These are phyloP conservation scores for Edolisoma coerulescens DNA, from an alignment of 2,113 vertebrate species.

Conservation along the genomic window DNA sequence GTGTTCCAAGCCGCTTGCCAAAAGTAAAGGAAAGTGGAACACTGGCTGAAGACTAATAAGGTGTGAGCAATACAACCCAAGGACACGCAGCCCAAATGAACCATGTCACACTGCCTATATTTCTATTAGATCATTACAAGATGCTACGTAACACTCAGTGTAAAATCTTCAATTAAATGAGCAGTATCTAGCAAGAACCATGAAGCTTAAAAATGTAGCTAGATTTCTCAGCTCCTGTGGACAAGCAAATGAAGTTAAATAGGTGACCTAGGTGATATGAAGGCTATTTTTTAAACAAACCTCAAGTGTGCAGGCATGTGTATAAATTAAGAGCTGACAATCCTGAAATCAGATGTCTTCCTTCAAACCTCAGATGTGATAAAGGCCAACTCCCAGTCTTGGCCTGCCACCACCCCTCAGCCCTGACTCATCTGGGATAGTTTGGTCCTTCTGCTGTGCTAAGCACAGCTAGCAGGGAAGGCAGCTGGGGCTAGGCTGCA, in stretches of 20 bases:
- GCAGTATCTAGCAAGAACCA: background rate
- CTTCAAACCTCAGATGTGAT: background rate
- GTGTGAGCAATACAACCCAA: conserved; percentile 38
- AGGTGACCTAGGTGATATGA: background rate
- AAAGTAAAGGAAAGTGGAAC: conserved; percentile 63
- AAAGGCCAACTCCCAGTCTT: background rate
- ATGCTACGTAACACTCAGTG: background rate
- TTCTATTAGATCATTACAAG: background rate
- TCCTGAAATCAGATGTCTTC: background rate
- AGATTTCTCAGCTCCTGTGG: background rate
- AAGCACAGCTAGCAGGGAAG: background rate
- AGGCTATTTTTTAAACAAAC: background rate
- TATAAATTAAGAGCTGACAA: background rate
- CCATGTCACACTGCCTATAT: background rate
- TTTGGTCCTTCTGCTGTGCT: background rate
- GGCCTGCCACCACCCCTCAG: background rate
- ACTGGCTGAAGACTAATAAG: conserved; percentile 46
- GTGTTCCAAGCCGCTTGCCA: conserved; percentile 70
- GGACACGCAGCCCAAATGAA: conserved; percentile 17
- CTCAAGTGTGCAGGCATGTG: background rate
- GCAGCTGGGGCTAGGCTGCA: background rate
- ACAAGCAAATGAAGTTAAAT: background rate
- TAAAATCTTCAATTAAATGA: background rate
- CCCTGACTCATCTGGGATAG: background rate
- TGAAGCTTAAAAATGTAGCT: background rate